Evolutionary conservation across 2,797 vertebrate species (phyloP).

Genomic region (Phoxinus dragarum): DNA sequence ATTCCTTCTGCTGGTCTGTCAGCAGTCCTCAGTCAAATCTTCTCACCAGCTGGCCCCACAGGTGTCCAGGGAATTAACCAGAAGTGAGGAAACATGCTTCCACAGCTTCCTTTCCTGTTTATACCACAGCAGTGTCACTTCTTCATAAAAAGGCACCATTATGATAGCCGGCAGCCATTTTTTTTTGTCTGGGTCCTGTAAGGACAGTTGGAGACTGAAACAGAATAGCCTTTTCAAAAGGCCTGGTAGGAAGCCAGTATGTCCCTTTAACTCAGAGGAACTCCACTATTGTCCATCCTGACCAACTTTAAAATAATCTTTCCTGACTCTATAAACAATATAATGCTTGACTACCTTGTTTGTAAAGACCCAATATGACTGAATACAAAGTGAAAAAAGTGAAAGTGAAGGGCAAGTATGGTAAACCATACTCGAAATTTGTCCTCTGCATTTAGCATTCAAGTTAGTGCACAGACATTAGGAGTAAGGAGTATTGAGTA

Average conservation of each 20-base stretch:
- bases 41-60: constrained; percentile 68
- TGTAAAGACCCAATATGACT: constrained; percentile 12
- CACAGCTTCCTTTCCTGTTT: constrained; percentile 55
- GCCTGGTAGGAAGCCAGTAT: constrained; percentile 44
- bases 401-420: too few relatives aligned
- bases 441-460: too few relatives aligned
- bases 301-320: background rate
- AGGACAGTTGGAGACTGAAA: constrained; percentile 41
- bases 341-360: background rate
- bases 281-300: constrained; percentile 8
- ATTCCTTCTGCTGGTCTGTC: constrained; percentile 74
- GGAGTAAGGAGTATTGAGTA: too few relatives aligned
- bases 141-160: constrained; percentile 54
- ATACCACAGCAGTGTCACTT: constrained; percentile 60
- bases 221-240: constrained; percentile 49
- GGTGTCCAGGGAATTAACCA: constrained; percentile 72
- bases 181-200: constrained; percentile 49
- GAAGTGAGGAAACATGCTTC: constrained; percentile 56
- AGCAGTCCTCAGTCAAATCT: constrained; percentile 74
- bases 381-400: background rate
- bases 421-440: too few relatives aligned
- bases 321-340: background rate
- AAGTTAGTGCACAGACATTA: too few relatives aligned
- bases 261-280: constrained; percentile 21
- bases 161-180: constrained; percentile 67